A percentile compares a stretch with the other conserved stretches of the same genome.
Evolutionary conservation across 2,113 vertebrate genomes (phyloP).

Genomic region (Apistogramma diplotaenia): DNA sequence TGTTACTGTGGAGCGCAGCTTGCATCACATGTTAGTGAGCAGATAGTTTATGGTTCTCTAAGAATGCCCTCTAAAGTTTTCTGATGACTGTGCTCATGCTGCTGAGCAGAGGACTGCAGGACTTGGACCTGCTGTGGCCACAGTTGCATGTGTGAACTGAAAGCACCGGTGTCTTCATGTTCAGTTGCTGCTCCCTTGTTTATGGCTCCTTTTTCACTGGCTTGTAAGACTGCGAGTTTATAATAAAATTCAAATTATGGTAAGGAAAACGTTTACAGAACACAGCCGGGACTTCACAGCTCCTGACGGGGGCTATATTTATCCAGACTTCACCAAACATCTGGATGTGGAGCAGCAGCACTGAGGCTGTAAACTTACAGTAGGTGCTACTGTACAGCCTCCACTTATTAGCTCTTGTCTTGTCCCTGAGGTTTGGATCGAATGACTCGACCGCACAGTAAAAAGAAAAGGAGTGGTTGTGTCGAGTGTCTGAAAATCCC

Average conservation of each 20-base stretch:
- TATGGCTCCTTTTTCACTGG: constrained; percentile 27
- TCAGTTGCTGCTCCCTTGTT: constrained; percentile 19
- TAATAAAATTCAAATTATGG: constrained; percentile 57
- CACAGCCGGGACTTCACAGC: constrained; percentile 24
- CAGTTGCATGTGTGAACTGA: too few species aligned
- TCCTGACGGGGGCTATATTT: constrained; percentile 54
- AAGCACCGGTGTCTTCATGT: not conserved
- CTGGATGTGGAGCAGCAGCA: constrained; percentile 35
- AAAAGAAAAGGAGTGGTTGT: constrained; percentile 51
- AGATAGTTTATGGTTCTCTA: too few species aligned
- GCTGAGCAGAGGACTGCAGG: not conserved
- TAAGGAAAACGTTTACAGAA: constrained; percentile 47
- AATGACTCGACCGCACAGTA: constrained; percentile 57
- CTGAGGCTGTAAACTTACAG: constrained; percentile 51
- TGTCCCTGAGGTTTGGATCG: constrained; percentile 64
- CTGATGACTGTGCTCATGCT: not conserved
- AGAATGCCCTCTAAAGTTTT: too few species aligned
- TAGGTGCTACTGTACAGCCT: constrained; percentile 57
- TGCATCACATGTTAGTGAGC: too few species aligned
- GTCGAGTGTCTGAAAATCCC: constrained; percentile 52
- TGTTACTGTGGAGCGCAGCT: too few species aligned
- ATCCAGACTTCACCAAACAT: constrained; percentile 59
- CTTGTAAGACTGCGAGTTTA: constrained; percentile 43
- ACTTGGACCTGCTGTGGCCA: not conserved
- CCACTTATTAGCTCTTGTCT: constrained; percentile 64